Evolutionary conservation across 1,140 invertebrate species (phyloP).

Genomic region (Drosophila albomicans): DNA sequence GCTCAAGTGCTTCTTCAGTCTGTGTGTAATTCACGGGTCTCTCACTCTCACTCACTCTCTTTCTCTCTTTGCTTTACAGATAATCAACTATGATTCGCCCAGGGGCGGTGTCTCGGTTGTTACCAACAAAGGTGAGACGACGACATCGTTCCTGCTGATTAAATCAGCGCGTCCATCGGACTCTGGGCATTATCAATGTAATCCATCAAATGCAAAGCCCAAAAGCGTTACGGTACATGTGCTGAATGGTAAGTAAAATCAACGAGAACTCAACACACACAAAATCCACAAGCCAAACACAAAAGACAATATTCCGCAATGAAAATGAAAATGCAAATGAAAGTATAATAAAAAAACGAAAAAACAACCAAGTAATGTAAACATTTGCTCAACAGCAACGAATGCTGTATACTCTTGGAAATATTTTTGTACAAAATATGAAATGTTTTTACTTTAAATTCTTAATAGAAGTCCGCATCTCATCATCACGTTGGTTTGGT

Average conservation of each 20-base stretch:
- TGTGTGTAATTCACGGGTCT: constrained; percentile 18
- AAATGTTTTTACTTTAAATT: constrained; percentile 6
- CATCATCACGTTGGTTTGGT: neutral
- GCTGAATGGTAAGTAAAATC: constrained; percentile 92
- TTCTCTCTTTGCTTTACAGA: constrained; percentile 86
- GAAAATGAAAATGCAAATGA: constrained; percentile 46
- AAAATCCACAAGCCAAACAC: constrained; percentile 36
- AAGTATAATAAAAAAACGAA: constrained; percentile 13
- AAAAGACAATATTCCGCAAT: constrained; percentile 48
- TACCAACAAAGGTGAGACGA: constrained; percentile 92
- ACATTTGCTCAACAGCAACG: neutral
- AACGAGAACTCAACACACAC: constrained; percentile 66
- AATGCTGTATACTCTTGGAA: constrained; percentile 12
- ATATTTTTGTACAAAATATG: neutral
- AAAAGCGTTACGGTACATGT: constrained; percentile 95
- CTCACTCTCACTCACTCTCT: too few relatives aligned
- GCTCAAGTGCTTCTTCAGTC: constrained; percentile 27
- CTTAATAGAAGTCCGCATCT: too few relatives aligned
- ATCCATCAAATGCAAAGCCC: constrained; percentile 94
- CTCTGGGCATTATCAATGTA: constrained; percentile 91
- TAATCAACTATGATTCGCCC: constrained; percentile 96
- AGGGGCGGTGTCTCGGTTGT: constrained; percentile 91
- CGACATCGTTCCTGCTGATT: constrained; percentile 91
- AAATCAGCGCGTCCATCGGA: constrained; percentile 90
- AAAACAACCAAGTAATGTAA: neutral